phyloP scores from a whole-genome alignment of 2,888 invertebrate species.

The Drosophila demipolita region DNA sequence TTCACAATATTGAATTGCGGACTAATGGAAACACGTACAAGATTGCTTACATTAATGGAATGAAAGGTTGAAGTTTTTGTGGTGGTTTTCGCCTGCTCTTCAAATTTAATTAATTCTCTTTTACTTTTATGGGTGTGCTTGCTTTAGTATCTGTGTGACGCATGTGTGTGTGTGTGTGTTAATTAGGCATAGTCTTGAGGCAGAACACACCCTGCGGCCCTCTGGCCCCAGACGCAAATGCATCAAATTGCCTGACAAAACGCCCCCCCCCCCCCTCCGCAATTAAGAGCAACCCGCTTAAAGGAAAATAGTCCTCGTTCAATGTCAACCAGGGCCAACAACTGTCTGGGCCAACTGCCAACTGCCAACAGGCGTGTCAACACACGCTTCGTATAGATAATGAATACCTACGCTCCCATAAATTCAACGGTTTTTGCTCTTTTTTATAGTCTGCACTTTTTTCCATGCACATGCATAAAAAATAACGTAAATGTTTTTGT shows the following conservation, averaged over 20 bases:
- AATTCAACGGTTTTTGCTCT: background rate
- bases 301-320: constrained; percentile 41
- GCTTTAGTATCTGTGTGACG: background rate
- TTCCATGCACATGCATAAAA: constrained; percentile 55
- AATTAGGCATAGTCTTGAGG: constrained; percentile 67
- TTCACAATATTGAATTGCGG: constrained; percentile 72
- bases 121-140: constrained; percentile 58
- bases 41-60: constrained; percentile 67
- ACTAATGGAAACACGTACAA: constrained; percentile 81
- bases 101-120: constrained; percentile 77
- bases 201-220: constrained; percentile 62
- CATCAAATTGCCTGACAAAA: constrained; percentile 74
- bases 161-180: constrained; percentile 49
- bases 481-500: constrained; percentile 49
- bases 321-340: constrained; percentile 55
- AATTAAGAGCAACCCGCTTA: constrained; percentile 27
- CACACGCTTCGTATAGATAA: constrained; percentile 60
- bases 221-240: constrained; percentile 53
- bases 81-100: constrained; percentile 15
- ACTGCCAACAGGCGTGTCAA: constrained; percentile 52
- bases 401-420: constrained; percentile 46
- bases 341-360: constrained; percentile 21
- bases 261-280: constrained; percentile 43
- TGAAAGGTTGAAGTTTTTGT: background rate
- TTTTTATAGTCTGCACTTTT: constrained; percentile 11